Conservation (phyloP, 2,797 vertebrate genomes). For the Scolopax rusticola region DNA sequence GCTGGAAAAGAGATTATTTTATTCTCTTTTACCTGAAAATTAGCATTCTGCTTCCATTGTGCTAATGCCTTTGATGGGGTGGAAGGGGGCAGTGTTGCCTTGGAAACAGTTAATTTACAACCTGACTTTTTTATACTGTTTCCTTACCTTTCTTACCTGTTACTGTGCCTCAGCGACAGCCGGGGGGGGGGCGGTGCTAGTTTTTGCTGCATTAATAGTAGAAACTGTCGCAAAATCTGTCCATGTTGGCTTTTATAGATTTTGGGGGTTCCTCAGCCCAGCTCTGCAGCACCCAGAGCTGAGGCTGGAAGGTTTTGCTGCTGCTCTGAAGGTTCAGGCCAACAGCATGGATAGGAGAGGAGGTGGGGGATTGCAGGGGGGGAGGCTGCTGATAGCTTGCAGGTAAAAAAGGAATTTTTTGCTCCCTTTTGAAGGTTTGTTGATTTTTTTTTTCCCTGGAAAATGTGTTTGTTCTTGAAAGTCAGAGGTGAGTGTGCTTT, state of each 20-base stretch:
- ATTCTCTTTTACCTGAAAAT: not conserved
- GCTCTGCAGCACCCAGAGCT: not conserved
- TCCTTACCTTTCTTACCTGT: not conserved
- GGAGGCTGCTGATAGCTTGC: too few species aligned
- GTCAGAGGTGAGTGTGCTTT: fast-evolving
- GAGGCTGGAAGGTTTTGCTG: not conserved
- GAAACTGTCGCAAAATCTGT: not conserved
- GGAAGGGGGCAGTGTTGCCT: not conserved
- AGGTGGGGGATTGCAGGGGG: not conserved
- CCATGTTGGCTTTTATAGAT: fast-evolving
- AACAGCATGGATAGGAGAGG: not conserved
- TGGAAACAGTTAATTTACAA: slow-evolving; percentile 10
- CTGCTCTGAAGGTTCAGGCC: not conserved
- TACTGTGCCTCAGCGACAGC: not conserved
- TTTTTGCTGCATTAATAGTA: not conserved
- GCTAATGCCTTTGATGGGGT: not conserved
- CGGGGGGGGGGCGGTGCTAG: not conserved
- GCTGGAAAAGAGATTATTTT: not conserved
- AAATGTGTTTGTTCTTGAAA: not conserved
- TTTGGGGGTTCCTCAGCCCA: not conserved
- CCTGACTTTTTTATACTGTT: not conserved
- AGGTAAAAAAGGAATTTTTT: not conserved
- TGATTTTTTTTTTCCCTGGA: not conserved
- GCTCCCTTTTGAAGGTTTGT: not conserved
- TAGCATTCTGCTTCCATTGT: not conserved